Base-by-base conservation (phyloP, 2,797 vertebrate species). In the Sparus aurata region DNA sequence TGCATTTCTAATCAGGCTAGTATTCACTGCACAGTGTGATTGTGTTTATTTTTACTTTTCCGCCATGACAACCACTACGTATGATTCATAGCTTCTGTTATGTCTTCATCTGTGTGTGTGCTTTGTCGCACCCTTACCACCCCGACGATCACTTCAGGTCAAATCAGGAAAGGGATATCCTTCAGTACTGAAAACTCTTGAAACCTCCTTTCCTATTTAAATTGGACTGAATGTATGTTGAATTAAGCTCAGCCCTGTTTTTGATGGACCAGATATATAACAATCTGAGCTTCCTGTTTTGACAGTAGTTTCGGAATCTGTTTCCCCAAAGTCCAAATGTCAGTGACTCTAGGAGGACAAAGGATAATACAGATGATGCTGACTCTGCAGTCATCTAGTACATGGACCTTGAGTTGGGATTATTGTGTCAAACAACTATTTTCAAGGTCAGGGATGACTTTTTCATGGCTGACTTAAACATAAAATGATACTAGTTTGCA, bases 31-130 rank as follows among this genome's bases (percentile, higher is more conserved):
- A 30, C 34, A 47, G 20, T 41, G 8, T 73, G 50, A 50, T 22
- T 11, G 5, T 80, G 58, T 85, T 88, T 85, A 65, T 81, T 84
- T 88, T 67, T 25, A 23, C n/a, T 70, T 25, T 45, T 60, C 2
- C 13, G 4, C 74, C 65, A 67, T 79, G 69, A 58, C 65, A 77
- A 85, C 78, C 20, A 6, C 59, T 23, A 22, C 20, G 23, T 15
- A 22, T 84, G 73, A 86, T 61, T 90, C 80, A 90, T 12, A 50
- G 23, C 1, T 55, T 69, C 45, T 71, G 45, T 13, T 78, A 9
- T 59, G 49, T 58, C 52, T 69, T 69, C 15, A 34, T 25, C 20
- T 71, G 5, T 68, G 12, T 55, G 30, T 60, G 58, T 23, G 38
- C 34, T 54, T 55, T 12, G 57, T 27, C 18, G 47, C 12, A 22